Base-by-base conservation (phyloP, 2,888 invertebrate species). In the Drosophila antonietae region DNA sequence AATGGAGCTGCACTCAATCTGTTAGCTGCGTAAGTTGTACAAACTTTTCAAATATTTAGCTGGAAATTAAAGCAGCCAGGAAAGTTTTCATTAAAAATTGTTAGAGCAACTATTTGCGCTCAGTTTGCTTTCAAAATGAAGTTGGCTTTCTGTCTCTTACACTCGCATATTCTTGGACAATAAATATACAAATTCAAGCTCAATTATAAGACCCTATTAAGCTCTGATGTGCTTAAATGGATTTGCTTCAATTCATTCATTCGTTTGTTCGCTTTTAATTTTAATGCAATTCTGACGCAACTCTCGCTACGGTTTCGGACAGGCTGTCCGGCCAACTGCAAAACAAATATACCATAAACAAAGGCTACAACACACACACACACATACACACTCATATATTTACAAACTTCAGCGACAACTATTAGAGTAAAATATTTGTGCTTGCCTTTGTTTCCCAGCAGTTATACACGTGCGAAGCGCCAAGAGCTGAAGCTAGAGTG, bases 351-450 rank as follows among this genome's bases (percentile, higher is more conserved):
- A 79, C 73, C 81, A 74, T 78, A 71, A 78, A 85, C 75, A 80
- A 73, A 72, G 62, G 65, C 59, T 44, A 47, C 59, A 59, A 58
- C 31, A 60, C 47, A 72, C 44, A 65, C 41, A 37, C 33, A 69
- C 20, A 61, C 57, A 68, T 12, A 49, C 31, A 52, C 12, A 47
- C 18, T 44, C 14, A 61, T 61, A 59, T 44, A 66, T 43, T 67
- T 52, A 43, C 46, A 59, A 86, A 88, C 76, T 88, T 88, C 83
- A 81, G 84, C 87, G 84, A 89, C 87, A 84, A 84, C 84, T 84
- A 89, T 89, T 89, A 87, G 89, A 87, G 84, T 58, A 81, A 84
- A 89, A 84, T 89, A 84, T 84, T 84, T 89, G 78, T 75, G 76
- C 71, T 81, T 53, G 70, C 74, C 83, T 88, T 88, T 84, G 89